Base-by-base conservation (phyloP, 2,888 invertebrate genomes). In the Hypomecis atomaria region DNA sequence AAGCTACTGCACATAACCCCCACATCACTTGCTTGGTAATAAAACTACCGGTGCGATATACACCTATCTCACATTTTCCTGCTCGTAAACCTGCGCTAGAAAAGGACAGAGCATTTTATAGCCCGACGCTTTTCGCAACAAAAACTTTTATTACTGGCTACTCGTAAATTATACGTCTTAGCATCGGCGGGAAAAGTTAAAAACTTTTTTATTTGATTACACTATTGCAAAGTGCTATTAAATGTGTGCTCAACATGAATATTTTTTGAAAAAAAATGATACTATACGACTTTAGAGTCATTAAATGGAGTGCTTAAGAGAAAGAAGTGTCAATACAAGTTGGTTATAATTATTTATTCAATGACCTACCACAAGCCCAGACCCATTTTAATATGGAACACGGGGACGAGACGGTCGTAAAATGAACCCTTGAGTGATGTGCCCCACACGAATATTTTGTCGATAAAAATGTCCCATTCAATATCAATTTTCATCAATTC, bases 301-400 rank as follows among this genome's bases (percentile, higher is more conserved):
- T 63, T 52, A 54, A 65, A 65, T 48, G 36, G 43, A 45, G 40
- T 60, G 50, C 58, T 63, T 58, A 52, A 49, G 9, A 37, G 8
- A 53, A 37, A 38, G 44, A 57, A 47, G 43, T 61, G 52, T 64
- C 48, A 63, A 65, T 55, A 66, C 49, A 54, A 63, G 53, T 50
- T 42, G 43, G 49, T 67, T 62, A 67, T 70, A 65, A 69, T 68
- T 69, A 71, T 74, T 83, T 81, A 83, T 79, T 78, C 79, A 78
- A 78, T 84, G 89, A 90, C 90, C 90, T 92, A 90, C 89, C 89
- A 85, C 88, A 91, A 89, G 81, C 78, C 69, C 71, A 82, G 81
- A 86, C 84, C 86, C 83, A 87, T 89, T 90, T 89, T 81, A 88
- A 91, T 90, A 89, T 89, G 90, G 87, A 89, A 88, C 88, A 84